Conservation (phyloP, 2,797 vertebrate genomes). For the Typhlichthys subterraneus region DNA sequence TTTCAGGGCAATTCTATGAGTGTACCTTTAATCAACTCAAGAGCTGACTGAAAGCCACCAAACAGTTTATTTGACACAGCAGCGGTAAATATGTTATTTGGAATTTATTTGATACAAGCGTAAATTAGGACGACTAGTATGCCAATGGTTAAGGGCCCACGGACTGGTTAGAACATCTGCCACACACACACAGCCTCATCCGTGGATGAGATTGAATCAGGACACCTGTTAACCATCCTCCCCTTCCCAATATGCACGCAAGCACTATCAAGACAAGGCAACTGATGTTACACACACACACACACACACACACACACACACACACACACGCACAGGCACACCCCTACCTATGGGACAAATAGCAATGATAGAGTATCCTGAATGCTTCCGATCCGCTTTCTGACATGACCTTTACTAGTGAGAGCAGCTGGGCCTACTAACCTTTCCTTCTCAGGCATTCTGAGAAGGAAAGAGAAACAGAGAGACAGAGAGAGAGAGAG, state of each 20-base stretch:
- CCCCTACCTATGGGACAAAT: slow-evolving; percentile 59
- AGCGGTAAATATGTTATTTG: not conserved
- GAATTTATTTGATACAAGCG: too few relatives aligned
- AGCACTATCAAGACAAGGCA: too few relatives aligned
- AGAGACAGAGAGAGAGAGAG: slow-evolving; percentile 25
- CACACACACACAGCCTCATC: not conserved
- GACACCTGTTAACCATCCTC: not conserved
- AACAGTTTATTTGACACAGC: slow-evolving; percentile 2
- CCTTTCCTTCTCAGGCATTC: slow-evolving; percentile 74
- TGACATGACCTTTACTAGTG: slow-evolving; percentile 66
- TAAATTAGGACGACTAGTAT: too few relatives aligned
- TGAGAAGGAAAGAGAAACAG: slow-evolving; percentile 57
- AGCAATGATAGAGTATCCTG: slow-evolving; percentile 50
- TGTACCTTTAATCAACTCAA: too few relatives aligned
- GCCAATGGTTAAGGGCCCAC: too few relatives aligned
- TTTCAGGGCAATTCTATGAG: too few relatives aligned
- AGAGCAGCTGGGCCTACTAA: slow-evolving; percentile 62
- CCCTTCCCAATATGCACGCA: too few relatives aligned
- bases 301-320: not conserved
- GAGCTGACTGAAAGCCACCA: not conserved
- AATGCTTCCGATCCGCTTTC: slow-evolving; percentile 47
- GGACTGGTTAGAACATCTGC: too few relatives aligned
- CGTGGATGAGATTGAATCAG: too few relatives aligned
- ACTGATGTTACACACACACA: not conserved
- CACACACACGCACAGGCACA: slow-evolving; percentile 29